phyloP scores from a whole-genome alignment of 2,888 invertebrate genomes.

The Acleris sparsana region DNA sequence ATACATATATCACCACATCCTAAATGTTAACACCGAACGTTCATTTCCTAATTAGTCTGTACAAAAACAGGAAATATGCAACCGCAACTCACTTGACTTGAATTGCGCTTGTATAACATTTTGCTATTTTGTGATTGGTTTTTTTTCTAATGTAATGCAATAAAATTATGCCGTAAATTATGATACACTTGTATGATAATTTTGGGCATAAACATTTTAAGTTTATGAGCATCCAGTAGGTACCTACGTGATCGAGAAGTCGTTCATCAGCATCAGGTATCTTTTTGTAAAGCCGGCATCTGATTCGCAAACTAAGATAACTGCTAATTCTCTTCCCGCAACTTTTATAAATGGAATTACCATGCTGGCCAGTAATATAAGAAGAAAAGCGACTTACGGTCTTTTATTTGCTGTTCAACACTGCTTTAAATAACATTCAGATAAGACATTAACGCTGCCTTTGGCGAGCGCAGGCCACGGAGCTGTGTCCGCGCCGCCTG shows the following conservation, averaged over 20 bases:
- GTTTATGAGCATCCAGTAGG: constrained; percentile 50
- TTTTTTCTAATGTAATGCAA: too few relatives aligned
- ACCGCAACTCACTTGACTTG: constrained; percentile 32
- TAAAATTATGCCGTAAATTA: constrained; percentile 2
- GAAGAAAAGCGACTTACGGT: constrained; percentile 49
- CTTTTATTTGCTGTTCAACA: constrained; percentile 14
- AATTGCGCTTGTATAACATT: constrained; percentile 27
- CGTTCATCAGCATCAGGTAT: constrained; percentile 52
- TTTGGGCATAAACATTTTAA: background rate
- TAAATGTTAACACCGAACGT: constrained; percentile 40
- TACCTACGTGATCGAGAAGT: constrained; percentile 59
- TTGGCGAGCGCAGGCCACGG: constrained; percentile 57
- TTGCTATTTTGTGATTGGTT: background rate
- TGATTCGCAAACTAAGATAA: constrained; percentile 49
- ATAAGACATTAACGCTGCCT: constrained; percentile 32
- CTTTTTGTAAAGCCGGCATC: constrained; percentile 48
- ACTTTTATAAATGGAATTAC: constrained; percentile 54
- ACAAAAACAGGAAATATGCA: constrained; percentile 38
- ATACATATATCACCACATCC: constrained; percentile 44
- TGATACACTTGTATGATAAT: too few relatives aligned
- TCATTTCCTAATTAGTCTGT: constrained; percentile 45
- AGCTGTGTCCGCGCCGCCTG: constrained; percentile 56
- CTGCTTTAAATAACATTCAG: constrained; percentile 34
- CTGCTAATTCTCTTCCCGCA: constrained; percentile 59
- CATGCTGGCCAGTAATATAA: constrained; percentile 64